phyloP scores from a whole-genome alignment of 2,888 invertebrate genomes.

The Leucania comma region DNA sequence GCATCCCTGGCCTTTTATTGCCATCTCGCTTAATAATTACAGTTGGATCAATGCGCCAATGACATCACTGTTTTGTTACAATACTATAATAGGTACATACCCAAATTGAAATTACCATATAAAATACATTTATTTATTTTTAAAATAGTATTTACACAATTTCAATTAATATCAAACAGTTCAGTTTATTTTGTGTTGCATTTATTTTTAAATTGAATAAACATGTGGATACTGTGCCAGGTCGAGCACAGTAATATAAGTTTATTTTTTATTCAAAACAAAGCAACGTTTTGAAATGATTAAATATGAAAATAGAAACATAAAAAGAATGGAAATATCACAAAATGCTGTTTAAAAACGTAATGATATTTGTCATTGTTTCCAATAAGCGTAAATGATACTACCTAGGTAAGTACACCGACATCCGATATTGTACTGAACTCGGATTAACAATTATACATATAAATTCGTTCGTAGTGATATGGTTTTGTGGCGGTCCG shows the following conservation, averaged over 20 bases:
- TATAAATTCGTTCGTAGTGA: conserved; percentile 33
- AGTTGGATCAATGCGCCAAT: neutral
- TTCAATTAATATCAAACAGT: neutral
- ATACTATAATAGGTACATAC: no score
- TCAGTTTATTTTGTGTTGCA: neutral
- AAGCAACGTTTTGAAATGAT: no score
- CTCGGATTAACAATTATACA: conserved; percentile 32
- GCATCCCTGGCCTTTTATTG: neutral
- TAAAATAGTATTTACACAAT: neutral
- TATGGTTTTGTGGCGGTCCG: conserved; percentile 42
- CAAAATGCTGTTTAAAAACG: neutral
- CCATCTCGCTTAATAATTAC: neutral
- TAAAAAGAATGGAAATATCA: no score
- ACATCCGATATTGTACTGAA: conserved; percentile 4
- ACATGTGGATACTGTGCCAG: neutral
- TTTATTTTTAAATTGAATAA: conserved; percentile 8
- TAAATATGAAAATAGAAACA: no score
- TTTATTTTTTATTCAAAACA: neutral
- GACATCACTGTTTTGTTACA: neutral
- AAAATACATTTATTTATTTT: neutral
- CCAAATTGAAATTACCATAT: no score
- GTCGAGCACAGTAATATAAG: neutral
- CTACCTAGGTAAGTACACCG: neutral
- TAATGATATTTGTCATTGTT: neutral
- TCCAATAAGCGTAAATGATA: neutral